phyloP scores from a whole-genome alignment of 2,888 invertebrate species.

The Leptopterna dolabrata region DNA sequence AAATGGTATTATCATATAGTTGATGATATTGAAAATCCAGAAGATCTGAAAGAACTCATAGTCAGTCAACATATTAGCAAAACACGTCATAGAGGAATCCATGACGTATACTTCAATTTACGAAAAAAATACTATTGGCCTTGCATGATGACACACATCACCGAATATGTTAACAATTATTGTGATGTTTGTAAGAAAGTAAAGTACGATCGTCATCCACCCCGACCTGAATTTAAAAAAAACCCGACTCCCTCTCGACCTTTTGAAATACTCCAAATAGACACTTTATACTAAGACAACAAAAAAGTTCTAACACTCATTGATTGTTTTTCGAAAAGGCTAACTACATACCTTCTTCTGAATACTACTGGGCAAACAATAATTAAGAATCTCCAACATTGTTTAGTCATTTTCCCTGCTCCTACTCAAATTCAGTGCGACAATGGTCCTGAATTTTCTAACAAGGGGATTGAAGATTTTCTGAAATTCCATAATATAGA shows the following conservation, averaged over 20 bases:
- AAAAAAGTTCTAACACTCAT: background rate
- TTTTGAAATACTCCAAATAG: background rate
- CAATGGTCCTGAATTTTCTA: background rate
- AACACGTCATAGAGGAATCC: too few relatives aligned
- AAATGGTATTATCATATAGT: too few relatives aligned
- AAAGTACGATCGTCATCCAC: background rate
- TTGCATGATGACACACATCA: background rate
- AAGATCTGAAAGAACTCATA: background rate
- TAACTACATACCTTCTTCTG: background rate
- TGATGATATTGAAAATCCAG: conserved; percentile 1
- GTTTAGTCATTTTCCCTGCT: background rate
- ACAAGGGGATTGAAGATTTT: background rate
- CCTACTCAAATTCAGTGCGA: too few relatives aligned
- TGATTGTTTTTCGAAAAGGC: background rate
- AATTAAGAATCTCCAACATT: background rate
- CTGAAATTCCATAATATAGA: background rate
- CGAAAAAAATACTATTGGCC: background rate
- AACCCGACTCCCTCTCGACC: background rate
- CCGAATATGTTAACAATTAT: background rate
- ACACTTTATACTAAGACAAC: background rate
- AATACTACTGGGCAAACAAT: background rate
- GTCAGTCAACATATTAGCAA: background rate
- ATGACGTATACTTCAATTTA: background rate
- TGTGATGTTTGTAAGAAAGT: background rate
- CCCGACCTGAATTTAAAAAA: background rate